A percentile compares a stretch with the other conserved stretches of the same genome.
Evolutionary conservation across 2,113 vertebrate genomes (phyloP).

Genomic region (Oryzias celebensis): DNA sequence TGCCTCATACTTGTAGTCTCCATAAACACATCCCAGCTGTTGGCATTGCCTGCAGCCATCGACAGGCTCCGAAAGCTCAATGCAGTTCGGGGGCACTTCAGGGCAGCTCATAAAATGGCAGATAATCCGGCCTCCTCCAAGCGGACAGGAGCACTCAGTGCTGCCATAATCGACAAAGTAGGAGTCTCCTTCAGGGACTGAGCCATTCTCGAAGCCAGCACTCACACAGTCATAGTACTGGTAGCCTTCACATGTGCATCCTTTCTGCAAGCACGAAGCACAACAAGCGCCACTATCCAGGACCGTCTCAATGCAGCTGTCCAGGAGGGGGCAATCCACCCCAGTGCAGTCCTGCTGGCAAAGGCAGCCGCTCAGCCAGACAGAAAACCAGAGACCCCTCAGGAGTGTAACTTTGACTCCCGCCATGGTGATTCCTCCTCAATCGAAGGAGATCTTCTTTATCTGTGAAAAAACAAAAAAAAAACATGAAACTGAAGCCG

Average conservation of each 20-base stretch:
- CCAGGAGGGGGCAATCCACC: constrained; percentile 78
- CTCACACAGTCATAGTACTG: constrained; percentile 94
- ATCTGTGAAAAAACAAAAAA: no score
- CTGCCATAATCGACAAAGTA: constrained; percentile 97
- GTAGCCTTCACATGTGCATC: constrained; percentile 92
- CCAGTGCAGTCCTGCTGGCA: constrained; percentile 85
- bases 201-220: constrained; percentile 87
- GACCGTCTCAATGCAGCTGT: constrained; percentile 88
- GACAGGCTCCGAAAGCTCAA: constrained; percentile 79
- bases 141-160: constrained; percentile 91
- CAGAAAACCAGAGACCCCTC: constrained; percentile 55
- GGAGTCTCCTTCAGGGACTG: constrained; percentile 89
- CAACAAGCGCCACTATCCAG: constrained; percentile 85
- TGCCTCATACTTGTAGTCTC: constrained; percentile 82
- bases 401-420: constrained; percentile 46
- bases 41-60: constrained; percentile 90
- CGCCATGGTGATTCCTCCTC: constrained; percentile 58
- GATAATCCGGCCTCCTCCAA: constrained; percentile 89
- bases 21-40: constrained; percentile 83
- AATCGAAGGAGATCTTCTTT: constrained; percentile 12
- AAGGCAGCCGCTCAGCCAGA: constrained; percentile 28
- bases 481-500: no score
- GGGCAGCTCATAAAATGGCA: constrained; percentile 95
- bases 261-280: constrained; percentile 81
- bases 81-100: constrained; percentile 89